phyloP scores from a whole-genome alignment of 92 coral and sea anemone genomes.

The Heliopora coerulea region DNA sequence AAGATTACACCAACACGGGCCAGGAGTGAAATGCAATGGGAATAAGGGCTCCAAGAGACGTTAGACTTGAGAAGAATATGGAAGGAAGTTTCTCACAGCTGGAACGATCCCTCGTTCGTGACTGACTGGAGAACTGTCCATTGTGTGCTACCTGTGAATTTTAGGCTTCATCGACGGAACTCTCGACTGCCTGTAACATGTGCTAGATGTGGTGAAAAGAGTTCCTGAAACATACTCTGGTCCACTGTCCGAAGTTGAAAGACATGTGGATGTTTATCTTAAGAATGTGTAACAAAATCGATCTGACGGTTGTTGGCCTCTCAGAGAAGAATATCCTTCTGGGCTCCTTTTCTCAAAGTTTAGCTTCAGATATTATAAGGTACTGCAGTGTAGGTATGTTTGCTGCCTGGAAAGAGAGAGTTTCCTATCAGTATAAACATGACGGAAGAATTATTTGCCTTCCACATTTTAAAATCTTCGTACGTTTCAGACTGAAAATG shows the following conservation, averaged over 20 bases:
- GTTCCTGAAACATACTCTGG: neutral
- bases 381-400: neutral
- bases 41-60: neutral
- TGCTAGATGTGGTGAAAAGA: neutral
- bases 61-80: conserved; percentile 29
- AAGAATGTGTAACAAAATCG: neutral
- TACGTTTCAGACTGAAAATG: neutral
- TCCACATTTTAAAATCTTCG: neutral
- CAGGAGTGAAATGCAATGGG: neutral
- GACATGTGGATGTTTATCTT: neutral
- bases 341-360: neutral
- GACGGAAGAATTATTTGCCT: neutral
- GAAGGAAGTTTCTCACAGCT: neutral
- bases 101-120: conserved; percentile 10
- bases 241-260: neutral
- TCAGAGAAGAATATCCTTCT: neutral
- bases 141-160: conserved; percentile 29
- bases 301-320: neutral
- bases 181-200: neutral
- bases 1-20: neutral
- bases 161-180: neutral
- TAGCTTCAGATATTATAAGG: neutral
- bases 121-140: conserved; percentile 42
- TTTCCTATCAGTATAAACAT: neutral
- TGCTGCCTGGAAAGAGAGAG: neutral